A percentile compares a stretch with the other conserved stretches of the same genome.
Conservation (phyloP, 1,140 invertebrate genomes). For the Psix sp. region DNA sequence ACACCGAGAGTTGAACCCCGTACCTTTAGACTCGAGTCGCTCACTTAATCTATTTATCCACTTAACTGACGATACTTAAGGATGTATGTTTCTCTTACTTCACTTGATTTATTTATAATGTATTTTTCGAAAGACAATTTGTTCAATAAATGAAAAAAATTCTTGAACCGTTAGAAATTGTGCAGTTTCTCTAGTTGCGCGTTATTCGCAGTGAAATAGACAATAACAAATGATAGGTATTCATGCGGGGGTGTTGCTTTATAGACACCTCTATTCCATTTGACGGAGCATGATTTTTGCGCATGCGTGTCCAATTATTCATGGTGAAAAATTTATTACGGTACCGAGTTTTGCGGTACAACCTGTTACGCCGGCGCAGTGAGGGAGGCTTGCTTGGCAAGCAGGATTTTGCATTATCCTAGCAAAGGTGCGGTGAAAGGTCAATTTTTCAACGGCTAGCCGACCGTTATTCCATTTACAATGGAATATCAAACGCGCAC, state of each 20-base stretch:
- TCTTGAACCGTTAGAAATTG: too few relatives aligned
- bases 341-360: slow-evolving; percentile 20
- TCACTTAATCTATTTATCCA: too few relatives aligned
- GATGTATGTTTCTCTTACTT: too few relatives aligned
- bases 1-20: too few relatives aligned
- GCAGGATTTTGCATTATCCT: slow-evolving; percentile 47
- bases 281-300: slow-evolving; percentile 6
- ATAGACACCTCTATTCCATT: slow-evolving; percentile 10
- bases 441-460: slow-evolving; percentile 53
- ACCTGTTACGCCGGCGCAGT: slow-evolving; percentile 11
- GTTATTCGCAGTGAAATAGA: too few relatives aligned
- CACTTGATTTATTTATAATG: too few relatives aligned
- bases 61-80: too few relatives aligned
- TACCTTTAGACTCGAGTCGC: too few relatives aligned
- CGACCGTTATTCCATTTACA: slow-evolving; percentile 54
- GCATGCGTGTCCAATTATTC: slow-evolving; percentile 31
- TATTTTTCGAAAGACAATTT: too few relatives aligned
- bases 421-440: slow-evolving; percentile 53
- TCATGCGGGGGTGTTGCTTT: not conserved
- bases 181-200: too few relatives aligned
- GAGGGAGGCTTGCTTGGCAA: slow-evolving; percentile 18
- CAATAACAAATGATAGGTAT: not conserved
- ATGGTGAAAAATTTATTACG: slow-evolving; percentile 37
- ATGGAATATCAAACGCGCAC: too few relatives aligned
- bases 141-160: too few relatives aligned